Evolutionary conservation across 2,888 invertebrate species (phyloP), one percentile per base, ranked within the genome.

Genomic region (Troides helena): DNA sequence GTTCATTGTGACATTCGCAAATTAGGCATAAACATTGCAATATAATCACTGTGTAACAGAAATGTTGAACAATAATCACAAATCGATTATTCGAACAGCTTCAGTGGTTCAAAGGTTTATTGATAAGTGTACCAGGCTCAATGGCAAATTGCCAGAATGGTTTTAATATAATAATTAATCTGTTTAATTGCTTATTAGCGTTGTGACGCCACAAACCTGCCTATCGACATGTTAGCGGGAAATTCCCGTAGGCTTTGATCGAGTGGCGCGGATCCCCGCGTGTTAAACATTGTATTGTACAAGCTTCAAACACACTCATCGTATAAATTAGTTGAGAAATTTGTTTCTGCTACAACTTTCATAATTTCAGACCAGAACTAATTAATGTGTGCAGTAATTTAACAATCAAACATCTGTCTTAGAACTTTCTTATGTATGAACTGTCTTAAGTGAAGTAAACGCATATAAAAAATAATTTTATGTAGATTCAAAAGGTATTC

Each of bases 101-200:
- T 84, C 81, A 68, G 76, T 76, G 86, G 85, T 86, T 90, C 89
- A 90, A 91, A 90, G 83, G 82, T 75, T 81, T 79, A 85, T 85
- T 84, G 82, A 79, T 71, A 73, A 77, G 75, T 74, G 76, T 76
- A 78, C 75, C 59, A 70, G 78, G 77, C 79, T 88, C 81, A 87
- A 86, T 86, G 81, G 84, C 83, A 85, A 86, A 90, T 90, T 85
- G 86, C 84, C 80, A 79, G 78, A 81, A 86, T 85, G 82, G 81
- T 83, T 84, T 84, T 83, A 88, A 89, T 89, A 88, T 88, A 82
- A 88, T 87, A 87, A 88, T 88, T 89, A 91, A 90, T 89, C 89
- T 86, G 84, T 88, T 85, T 91, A 90, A 91, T 92, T 92, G 92
- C 86, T 89, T 89, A 90, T 90, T 91, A 89, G 83, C 87, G 81